phyloP scores from a whole-genome alignment of 2,888 invertebrate genomes.

The Euplexia lucipara region DNA sequence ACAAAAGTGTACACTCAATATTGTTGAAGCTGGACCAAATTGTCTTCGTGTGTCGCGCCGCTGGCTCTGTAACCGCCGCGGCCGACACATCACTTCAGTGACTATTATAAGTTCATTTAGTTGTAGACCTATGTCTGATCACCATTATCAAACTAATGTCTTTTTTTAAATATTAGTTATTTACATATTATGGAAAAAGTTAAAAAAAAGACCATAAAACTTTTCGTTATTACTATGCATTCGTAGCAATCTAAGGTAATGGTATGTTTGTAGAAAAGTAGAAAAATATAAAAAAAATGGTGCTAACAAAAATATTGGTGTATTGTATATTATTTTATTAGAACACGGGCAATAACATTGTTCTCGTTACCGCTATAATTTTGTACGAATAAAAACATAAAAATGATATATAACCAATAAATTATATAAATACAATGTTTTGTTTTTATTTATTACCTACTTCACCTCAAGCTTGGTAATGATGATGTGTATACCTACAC shows the following conservation, averaged over 20 bases:
- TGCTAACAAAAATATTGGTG: conserved; percentile 89
- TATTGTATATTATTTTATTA: conserved; percentile 83
- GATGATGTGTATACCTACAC: too few relatives aligned
- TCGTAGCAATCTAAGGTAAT: conserved; percentile 86
- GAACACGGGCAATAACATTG: conserved; percentile 83
- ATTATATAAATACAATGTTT: conserved; percentile 72
- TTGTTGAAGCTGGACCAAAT: conserved; percentile 89
- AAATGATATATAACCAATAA: conserved; percentile 84
- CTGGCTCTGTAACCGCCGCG: conserved; percentile 55
- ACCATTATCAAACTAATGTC: conserved; percentile 75
- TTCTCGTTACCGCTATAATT: conserved; percentile 86
- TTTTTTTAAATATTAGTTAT: conserved; percentile 73
- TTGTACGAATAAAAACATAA: conserved; percentile 84
- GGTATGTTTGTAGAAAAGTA: conserved; percentile 85
- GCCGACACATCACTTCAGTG: conserved; percentile 68
- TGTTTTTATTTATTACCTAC: conserved; percentile 40
- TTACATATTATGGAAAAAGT: conserved; percentile 76
- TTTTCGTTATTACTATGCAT: conserved; percentile 83
- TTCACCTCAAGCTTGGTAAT: neutral
- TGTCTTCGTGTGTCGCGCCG: conserved; percentile 73
- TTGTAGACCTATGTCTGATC: conserved; percentile 79
- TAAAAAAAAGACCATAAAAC: conserved; percentile 84
- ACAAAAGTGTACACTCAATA: conserved; percentile 73
- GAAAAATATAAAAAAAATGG: conserved; percentile 83
- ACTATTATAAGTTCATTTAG: conserved; percentile 77